Conservation (phyloP, 23 tunicate genomes). For the Botrylloides violaceus region DNA sequence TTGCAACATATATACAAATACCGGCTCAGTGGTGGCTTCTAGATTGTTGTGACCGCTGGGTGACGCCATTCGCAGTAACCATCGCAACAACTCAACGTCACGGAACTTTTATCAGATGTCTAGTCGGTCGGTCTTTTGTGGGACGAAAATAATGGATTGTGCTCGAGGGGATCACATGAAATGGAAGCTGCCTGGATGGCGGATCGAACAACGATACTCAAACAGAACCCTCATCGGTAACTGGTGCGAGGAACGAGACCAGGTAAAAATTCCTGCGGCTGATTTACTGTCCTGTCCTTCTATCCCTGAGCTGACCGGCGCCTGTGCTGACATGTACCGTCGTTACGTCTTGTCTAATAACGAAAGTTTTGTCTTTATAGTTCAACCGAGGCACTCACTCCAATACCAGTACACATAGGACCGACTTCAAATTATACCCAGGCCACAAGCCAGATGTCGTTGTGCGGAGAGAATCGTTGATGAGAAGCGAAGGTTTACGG, state of each 20-base stretch:
- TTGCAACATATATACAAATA: no score
- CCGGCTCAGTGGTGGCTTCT: no score
- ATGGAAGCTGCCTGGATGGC: constrained; percentile 91
- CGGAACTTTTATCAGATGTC: not conserved
- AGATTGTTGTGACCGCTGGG: no score
- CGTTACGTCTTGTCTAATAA: no score
- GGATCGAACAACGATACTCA: constrained; percentile 63
- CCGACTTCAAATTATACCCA: constrained; percentile 43
- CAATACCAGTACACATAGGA: constrained; percentile 50
- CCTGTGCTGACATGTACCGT: no score
- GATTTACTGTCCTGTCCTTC: not conserved
- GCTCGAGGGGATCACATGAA: constrained; percentile 61
- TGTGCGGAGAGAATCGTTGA: constrained; percentile 34
- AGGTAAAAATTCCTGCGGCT: constrained; percentile 18
- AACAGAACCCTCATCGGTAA: constrained; percentile 77
- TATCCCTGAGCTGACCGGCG: not conserved
- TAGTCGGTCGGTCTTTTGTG: not conserved
- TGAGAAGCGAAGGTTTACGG: constrained; percentile 57
- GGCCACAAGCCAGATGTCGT: constrained; percentile 69
- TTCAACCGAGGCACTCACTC: constrained; percentile 56
- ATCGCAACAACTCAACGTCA: no score
- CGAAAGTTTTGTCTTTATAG: no score
- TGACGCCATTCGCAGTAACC: no score
- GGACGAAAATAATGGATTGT: not conserved
- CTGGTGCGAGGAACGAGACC: constrained; percentile 78